These are phyloP conservation scores for Pollenia griseotomentosa DNA, from an alignment of 2,888 invertebrate species.

Conservation along the genomic window DNA sequence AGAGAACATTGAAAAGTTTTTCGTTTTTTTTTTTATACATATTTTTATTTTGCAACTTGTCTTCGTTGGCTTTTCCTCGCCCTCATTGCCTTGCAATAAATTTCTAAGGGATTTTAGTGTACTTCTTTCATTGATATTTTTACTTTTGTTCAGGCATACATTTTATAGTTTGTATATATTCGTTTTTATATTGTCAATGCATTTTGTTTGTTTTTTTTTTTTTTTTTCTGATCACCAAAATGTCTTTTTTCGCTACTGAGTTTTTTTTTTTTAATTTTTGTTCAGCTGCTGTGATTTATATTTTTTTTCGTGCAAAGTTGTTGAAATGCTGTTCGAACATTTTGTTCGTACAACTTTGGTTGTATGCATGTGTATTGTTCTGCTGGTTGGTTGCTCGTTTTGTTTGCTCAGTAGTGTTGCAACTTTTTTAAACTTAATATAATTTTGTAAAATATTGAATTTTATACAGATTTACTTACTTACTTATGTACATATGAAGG, in stretches of 20 bases:
- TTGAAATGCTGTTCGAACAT: conserved; percentile 44
- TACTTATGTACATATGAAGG: background rate
- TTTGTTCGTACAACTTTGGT: conserved; percentile 26
- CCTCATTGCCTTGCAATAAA: conserved; percentile 26
- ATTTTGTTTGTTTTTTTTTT: conserved; percentile 4
- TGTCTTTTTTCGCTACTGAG: background rate
- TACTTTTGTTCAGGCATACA: conserved; percentile 23
- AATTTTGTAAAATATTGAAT: background rate
- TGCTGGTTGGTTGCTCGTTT: background rate
- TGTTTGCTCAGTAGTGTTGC: no score
- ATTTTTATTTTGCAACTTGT: conserved; percentile 23
- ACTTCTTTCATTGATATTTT: conserved; percentile 27
- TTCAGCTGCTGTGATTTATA: background rate
- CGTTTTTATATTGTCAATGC: conserved; percentile 52
- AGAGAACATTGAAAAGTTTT: conserved; percentile 59
- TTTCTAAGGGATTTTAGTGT: conserved; percentile 48
- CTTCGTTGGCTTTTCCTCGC: conserved; percentile 31
- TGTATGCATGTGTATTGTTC: background rate
- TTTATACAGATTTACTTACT: background rate
- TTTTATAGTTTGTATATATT: conserved; percentile 19
- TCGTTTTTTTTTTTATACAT: background rate
- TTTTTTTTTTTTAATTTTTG: conserved; percentile 18
- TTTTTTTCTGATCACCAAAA: background rate
- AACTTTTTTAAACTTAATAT: conserved; percentile 28
- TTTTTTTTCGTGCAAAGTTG: conserved; percentile 41